Evolutionary conservation across 2,113 vertebrate species (phyloP).

Genomic region (Pristiophorus japonicus): DNA sequence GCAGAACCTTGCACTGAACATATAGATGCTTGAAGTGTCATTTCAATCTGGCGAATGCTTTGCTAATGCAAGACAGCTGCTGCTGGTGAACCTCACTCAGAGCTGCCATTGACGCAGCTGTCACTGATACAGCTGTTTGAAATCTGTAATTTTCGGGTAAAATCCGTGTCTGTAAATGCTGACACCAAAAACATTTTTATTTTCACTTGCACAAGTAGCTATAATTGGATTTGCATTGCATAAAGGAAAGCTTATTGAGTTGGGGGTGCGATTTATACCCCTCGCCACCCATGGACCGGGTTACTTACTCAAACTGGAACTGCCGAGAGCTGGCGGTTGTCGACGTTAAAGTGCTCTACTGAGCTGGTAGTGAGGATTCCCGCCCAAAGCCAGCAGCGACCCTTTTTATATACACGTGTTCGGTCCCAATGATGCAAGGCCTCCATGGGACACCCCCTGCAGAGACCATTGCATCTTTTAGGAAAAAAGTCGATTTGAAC

Average conservation of each 20-base stretch:
- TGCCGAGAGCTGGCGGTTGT: not conserved
- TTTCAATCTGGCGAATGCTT: not conserved
- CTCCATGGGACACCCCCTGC: not conserved
- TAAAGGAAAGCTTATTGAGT: not conserved
- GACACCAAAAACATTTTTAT: not conserved
- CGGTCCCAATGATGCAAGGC: not conserved
- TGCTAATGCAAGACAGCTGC: slow-evolving; percentile 23
- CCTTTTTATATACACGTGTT: no score
- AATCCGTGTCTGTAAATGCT: not conserved
- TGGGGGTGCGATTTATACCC: not conserved
- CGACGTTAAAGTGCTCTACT: not conserved
- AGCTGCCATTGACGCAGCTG: not conserved
- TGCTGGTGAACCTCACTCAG: not conserved
- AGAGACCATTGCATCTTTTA: not conserved
- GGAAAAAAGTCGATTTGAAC: not conserved
- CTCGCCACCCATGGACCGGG: no score
- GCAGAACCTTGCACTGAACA: not conserved
- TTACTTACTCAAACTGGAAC: not conserved
- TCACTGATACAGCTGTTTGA: not conserved
- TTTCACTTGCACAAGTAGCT: not conserved
- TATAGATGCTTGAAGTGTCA: not conserved
- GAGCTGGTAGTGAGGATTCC: not conserved
- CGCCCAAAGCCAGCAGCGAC: no score
- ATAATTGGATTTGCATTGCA: not conserved
- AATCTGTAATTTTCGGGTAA: not conserved